phyloP scores from a whole-genome alignment of 2,888 invertebrate genomes.

The Drosophila recens region DNA sequence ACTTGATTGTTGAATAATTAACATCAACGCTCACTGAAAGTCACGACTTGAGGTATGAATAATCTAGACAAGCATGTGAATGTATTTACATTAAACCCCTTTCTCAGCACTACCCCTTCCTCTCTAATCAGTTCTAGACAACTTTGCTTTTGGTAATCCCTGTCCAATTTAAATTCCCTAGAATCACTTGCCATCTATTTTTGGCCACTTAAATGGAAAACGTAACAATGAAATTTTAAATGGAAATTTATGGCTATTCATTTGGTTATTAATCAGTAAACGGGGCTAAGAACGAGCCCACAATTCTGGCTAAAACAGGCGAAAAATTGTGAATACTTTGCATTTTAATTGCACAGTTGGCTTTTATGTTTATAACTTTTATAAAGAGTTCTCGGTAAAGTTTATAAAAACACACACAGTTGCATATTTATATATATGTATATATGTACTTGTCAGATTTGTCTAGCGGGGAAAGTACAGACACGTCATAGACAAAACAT shows the following conservation, averaged over 20 bases:
- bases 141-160: not conserved
- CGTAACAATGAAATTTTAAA: constrained; percentile 37
- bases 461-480: constrained; percentile 51
- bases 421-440: constrained; percentile 11
- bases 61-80: constrained; percentile 4
- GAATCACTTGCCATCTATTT: constrained; percentile 42
- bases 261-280: constrained; percentile 25
- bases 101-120: not conserved
- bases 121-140: not conserved
- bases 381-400: constrained; percentile 59
- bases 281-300: constrained; percentile 29
- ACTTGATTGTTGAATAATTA: constrained; percentile 33
- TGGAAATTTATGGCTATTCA: constrained; percentile 36
- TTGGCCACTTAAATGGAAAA: constrained; percentile 52
- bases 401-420: constrained; percentile 52
- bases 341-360: constrained; percentile 57
- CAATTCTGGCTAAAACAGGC: constrained; percentile 35
- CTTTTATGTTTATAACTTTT: constrained; percentile 27
- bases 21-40: constrained; percentile 19
- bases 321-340: constrained; percentile 45
- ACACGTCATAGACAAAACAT: constrained; percentile 48
- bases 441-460: constrained; percentile 28
- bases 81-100: not conserved
- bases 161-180: constrained; percentile 31
- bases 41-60: constrained; percentile 38